Evolutionary conservation across 2,888 invertebrate genomes (phyloP).

Genomic region (Catocala sponsa): DNA sequence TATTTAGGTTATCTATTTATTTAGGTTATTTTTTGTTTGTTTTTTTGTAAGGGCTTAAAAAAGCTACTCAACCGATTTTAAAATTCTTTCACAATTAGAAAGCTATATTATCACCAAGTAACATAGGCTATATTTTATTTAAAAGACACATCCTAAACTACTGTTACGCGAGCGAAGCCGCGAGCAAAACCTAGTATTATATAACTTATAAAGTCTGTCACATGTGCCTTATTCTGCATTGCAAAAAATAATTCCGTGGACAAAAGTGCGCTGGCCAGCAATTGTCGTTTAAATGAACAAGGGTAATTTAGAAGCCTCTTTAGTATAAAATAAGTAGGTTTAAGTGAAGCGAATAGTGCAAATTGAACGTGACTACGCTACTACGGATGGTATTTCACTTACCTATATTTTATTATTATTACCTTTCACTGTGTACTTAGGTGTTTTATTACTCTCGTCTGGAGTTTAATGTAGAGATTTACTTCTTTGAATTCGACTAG

Average conservation of each 20-base stretch:
- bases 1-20: too few relatives aligned
- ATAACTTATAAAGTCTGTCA: not conserved
- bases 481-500: too few relatives aligned
- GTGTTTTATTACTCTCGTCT: not conserved
- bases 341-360: slow-evolving; percentile 65
- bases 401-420: slow-evolving; percentile 35
- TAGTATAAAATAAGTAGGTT: slow-evolving; percentile 77
- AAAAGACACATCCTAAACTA: too few relatives aligned
- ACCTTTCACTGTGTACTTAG: slow-evolving; percentile 35
- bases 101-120: too few relatives aligned
- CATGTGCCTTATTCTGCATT: slow-evolving; percentile 29
- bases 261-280: slow-evolving; percentile 65
- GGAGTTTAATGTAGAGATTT: not conserved
- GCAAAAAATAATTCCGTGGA: slow-evolving; percentile 28
- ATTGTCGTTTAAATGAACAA: slow-evolving; percentile 74
- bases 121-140: too few relatives aligned
- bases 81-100: too few relatives aligned
- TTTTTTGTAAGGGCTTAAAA: too few relatives aligned
- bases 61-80: too few relatives aligned
- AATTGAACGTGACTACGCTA: slow-evolving; percentile 58
- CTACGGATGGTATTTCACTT: slow-evolving; percentile 37
- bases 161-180: too few relatives aligned
- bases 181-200: too few relatives aligned
- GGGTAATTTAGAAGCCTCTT: slow-evolving; percentile 71
- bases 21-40: too few relatives aligned